These are phyloP conservation scores for Mobula hypostoma DNA, from an alignment of 2,113 vertebrate genomes.

Conservation along the genomic window DNA sequence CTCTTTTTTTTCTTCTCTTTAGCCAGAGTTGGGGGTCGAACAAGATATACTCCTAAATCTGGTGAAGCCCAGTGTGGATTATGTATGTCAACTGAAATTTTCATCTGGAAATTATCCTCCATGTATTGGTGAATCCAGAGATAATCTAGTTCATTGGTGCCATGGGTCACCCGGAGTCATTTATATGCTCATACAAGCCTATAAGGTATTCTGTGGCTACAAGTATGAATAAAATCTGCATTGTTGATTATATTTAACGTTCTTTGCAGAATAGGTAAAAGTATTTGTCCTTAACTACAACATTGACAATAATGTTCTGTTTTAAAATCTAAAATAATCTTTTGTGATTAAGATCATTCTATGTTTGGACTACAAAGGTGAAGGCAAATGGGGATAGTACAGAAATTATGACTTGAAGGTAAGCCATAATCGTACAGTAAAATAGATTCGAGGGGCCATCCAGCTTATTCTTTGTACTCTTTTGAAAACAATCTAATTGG, in stretches of 20 bases:
- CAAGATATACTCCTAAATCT: conserved; percentile 61
- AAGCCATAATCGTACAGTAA: too few relatives aligned
- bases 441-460: too few relatives aligned
- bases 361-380: too few relatives aligned
- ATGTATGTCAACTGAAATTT: conserved; percentile 76
- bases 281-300: background rate
- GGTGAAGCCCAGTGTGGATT: conserved; percentile 85
- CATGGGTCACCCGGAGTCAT: conserved; percentile 84
- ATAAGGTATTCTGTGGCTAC: conserved; percentile 63
- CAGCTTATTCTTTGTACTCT: background rate
- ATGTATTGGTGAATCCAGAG: conserved; percentile 73
- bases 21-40: conserved; percentile 59
- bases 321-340: too few relatives aligned
- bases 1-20: background rate
- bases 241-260: background rate
- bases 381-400: too few relatives aligned
- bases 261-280: background rate
- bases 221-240: background rate
- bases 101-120: conserved; percentile 86
- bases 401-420: too few relatives aligned
- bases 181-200: conserved; percentile 90
- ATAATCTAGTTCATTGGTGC: conserved; percentile 92
- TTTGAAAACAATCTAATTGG: background rate
- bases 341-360: too few relatives aligned
- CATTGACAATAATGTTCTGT: too few relatives aligned